Conservation (phyloP, 2,888 invertebrate genomes). For the Eupithecia abbreviata region DNA sequence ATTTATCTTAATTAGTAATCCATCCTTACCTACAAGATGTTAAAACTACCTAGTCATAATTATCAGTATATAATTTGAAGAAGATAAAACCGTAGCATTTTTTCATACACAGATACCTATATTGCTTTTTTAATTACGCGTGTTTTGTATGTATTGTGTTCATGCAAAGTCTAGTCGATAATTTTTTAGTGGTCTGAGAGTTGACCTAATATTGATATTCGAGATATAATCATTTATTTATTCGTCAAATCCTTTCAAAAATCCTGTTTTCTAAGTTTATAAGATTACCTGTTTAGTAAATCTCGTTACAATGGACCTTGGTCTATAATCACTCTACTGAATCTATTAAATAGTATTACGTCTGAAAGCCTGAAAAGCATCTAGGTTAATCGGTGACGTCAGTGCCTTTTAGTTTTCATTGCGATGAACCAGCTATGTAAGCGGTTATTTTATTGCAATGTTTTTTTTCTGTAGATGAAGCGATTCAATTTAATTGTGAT, state of each 20-base stretch:
- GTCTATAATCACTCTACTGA: too few relatives aligned
- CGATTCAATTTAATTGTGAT: neutral
- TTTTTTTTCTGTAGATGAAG: neutral
- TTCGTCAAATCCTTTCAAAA: too few relatives aligned
- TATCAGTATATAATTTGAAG: neutral
- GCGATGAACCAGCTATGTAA: conserved; percentile 24
- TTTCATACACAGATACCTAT: too few relatives aligned
- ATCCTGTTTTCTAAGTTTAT: too few relatives aligned
- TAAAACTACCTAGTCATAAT: neutral
- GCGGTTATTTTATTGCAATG: conserved; percentile 17
- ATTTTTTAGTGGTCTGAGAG: too few relatives aligned
- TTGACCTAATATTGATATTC: too few relatives aligned
- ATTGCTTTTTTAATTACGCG: too few relatives aligned
- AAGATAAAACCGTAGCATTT: neutral
- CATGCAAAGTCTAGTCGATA: too few relatives aligned
- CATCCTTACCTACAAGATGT: neutral
- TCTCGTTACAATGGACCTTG: too few relatives aligned
- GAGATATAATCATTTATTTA: too few relatives aligned
- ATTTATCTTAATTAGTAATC: neutral
- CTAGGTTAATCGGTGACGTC: conserved; percentile 25
- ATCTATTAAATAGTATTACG: conserved; percentile 19
- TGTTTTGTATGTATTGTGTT: too few relatives aligned
- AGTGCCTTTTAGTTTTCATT: conserved; percentile 21
- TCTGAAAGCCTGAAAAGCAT: conserved; percentile 21
- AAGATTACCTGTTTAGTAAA: too few relatives aligned